phyloP scores from a whole-genome alignment of 2,888 invertebrate species.

The Melanargia galathea region DNA sequence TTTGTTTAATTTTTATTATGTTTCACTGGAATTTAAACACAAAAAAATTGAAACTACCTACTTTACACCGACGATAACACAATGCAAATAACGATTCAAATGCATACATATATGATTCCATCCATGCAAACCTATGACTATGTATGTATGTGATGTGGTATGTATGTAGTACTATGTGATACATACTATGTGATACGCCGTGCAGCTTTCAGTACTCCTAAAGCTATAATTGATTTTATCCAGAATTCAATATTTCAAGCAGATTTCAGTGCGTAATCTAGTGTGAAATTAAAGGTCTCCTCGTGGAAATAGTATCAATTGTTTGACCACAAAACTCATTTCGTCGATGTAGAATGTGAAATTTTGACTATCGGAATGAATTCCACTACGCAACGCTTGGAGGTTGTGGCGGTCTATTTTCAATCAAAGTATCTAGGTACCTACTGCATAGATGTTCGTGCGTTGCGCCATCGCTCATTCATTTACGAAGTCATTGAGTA shows the following conservation, averaged over 20 bases:
- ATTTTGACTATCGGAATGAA: constrained; percentile 58
- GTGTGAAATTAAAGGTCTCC: constrained; percentile 74
- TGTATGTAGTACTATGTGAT: no score
- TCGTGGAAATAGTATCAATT: constrained; percentile 58
- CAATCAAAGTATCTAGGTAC: constrained; percentile 40
- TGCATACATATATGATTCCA: no score
- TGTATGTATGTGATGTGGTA: no score
- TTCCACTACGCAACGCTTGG: constrained; percentile 42
- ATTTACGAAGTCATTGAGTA: background rate
- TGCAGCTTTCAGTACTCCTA: constrained; percentile 25
- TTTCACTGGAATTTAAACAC: background rate
- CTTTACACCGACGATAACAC: background rate
- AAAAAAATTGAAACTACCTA: background rate
- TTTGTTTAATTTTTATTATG: constrained; percentile 23
- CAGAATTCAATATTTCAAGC: constrained; percentile 46
- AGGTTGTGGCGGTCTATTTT: constrained; percentile 42
- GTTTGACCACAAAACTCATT: constrained; percentile 79
- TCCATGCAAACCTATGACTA: no score
- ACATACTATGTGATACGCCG: constrained; percentile 5
- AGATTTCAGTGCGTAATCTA: constrained; percentile 58
- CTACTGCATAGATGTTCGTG: constrained; percentile 37
- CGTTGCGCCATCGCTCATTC: constrained; percentile 26
- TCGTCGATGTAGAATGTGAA: constrained; percentile 61
- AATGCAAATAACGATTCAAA: constrained; percentile 18
- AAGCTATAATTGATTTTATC: constrained; percentile 50